Conservation (phyloP, 2,888 invertebrate species). For the Lithodes maja region DNA sequence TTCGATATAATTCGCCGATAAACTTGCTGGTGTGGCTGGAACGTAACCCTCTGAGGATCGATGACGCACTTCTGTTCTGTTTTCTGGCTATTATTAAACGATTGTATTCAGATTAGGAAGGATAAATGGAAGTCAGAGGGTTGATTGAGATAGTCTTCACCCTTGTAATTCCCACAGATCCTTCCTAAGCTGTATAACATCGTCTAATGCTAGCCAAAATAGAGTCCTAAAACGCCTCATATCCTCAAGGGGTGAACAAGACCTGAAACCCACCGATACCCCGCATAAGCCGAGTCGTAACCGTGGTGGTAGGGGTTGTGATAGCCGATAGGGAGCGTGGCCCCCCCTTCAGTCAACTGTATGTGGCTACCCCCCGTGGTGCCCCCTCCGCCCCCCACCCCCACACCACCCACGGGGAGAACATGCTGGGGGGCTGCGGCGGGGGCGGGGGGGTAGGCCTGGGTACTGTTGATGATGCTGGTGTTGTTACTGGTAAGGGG, state of each 20-base stretch:
- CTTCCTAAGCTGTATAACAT: too few relatives aligned
- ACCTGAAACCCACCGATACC: slow-evolving; percentile 50
- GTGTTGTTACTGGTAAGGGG: background rate
- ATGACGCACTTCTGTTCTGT: too few relatives aligned
- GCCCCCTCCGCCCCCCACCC: background rate
- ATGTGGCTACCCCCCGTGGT: background rate
- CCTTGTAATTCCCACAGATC: too few relatives aligned
- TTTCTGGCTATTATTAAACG: too few relatives aligned
- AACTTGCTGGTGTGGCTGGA: too few relatives aligned
- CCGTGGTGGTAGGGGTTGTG: slow-evolving; percentile 50
- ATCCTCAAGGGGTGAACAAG: background rate
- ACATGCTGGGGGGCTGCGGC: background rate
- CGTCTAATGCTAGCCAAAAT: background rate
- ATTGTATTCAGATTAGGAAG: too few relatives aligned
- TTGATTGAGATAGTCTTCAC: too few relatives aligned
- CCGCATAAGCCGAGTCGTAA: slow-evolving; percentile 27
- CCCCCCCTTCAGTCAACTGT: slow-evolving; percentile 19
- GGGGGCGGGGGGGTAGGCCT: background rate
- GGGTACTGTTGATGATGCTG: slow-evolving; percentile 1
- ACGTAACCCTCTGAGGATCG: too few relatives aligned
- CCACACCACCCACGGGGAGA: background rate
- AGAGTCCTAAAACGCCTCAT: background rate
- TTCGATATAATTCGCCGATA: too few relatives aligned
- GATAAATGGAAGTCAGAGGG: too few relatives aligned
- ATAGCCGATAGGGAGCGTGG: slow-evolving; percentile 48